These are phyloP conservation scores for Felis catus DNA, from an alignment of 2,113 vertebrate species.

Conservation along the genomic window DNA sequence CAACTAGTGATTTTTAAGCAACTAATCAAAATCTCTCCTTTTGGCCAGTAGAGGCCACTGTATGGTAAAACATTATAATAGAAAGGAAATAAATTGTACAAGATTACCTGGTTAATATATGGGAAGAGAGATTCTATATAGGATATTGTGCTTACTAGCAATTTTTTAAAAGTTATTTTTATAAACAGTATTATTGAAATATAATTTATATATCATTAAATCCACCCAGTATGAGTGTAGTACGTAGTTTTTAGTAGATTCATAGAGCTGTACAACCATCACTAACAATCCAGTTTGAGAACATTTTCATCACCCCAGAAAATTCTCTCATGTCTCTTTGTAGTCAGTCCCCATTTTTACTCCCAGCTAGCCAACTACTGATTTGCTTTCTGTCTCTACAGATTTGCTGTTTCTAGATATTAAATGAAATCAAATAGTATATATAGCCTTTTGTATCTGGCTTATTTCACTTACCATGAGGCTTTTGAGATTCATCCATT, in stretches of 20 bases:
- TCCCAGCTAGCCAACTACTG: neutral
- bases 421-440: neutral
- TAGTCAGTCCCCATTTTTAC: neutral
- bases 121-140: neutral
- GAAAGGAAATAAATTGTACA: neutral
- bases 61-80: neutral
- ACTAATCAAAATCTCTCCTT: constrained; percentile 40
- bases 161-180: neutral
- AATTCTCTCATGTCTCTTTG: neutral
- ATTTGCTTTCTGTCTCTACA: neutral
- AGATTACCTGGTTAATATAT: neutral
- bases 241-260: constrained; percentile 7
- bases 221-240: neutral
- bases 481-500: neutral
- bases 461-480: neutral
- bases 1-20: neutral
- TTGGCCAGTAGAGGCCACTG: constrained; percentile 56
- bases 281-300: neutral
- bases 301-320: neutral
- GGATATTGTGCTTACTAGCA: neutral
- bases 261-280: neutral
- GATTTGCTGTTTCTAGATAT: neutral
- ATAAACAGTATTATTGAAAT: neutral
- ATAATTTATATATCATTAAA: neutral
- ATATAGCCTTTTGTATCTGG: neutral